phyloP scores from a whole-genome alignment of 2,797 vertebrate genomes.

The Rhynchonycteris naso region DNA sequence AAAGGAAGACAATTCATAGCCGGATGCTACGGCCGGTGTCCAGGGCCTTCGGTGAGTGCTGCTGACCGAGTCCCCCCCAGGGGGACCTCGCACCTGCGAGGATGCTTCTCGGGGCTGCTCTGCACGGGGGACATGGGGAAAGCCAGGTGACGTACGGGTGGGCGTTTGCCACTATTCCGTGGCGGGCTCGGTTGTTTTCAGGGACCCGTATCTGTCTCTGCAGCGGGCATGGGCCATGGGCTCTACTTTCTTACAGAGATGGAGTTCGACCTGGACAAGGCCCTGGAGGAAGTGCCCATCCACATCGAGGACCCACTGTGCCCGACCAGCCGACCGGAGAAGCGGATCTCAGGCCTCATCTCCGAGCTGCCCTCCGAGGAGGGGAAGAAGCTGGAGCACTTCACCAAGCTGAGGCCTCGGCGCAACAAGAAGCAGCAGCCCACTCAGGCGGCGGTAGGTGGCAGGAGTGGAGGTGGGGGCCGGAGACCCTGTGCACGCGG shows the following conservation, averaged over 20 bases:
- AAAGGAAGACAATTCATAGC: constrained; percentile 99
- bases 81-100: background rate
- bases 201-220: background rate
- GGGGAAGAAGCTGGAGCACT: constrained; percentile 96
- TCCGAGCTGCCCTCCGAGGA: constrained; percentile 96
- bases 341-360: constrained; percentile 88
- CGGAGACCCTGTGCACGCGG: background rate
- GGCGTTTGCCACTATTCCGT: background rate
- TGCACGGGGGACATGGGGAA: background rate
- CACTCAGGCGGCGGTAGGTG: constrained; percentile 94
- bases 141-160: background rate
- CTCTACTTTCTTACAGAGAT: constrained; percentile 90
- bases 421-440: constrained; percentile 95
- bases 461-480: background rate
- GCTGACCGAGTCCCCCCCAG: accelerated
- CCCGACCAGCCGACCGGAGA: constrained; percentile 87
- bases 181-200: background rate
- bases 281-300: constrained; percentile 95
- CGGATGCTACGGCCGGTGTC: constrained; percentile 98
- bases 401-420: constrained; percentile 95
- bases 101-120: background rate
- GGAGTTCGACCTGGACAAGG: constrained; percentile 99
- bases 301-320: constrained; percentile 92
- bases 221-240: background rate
- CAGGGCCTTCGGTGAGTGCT: constrained; percentile 92